phyloP scores from a whole-genome alignment of 2,113 vertebrate species.

The Microcebus griseorufus region DNA sequence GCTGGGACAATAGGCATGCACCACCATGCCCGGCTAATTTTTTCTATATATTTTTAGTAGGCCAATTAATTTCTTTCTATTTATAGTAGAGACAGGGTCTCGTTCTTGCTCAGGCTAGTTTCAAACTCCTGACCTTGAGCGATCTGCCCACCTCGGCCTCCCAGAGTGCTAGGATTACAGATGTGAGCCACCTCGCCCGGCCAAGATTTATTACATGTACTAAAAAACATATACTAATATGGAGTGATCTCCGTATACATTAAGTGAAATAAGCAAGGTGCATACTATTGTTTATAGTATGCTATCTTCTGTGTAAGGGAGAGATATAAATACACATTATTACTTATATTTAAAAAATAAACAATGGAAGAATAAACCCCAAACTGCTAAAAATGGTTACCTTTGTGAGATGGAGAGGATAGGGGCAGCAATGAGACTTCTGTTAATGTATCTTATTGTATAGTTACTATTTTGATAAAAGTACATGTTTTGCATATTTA shows the following conservation, averaged over 20 bases:
- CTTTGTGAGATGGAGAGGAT: background rate
- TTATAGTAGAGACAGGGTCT: too few species aligned
- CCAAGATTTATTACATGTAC: background rate
- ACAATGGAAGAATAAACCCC: background rate
- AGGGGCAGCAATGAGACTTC: background rate
- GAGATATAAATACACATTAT: background rate
- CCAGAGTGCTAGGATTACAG: too few species aligned
- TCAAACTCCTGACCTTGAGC: too few species aligned
- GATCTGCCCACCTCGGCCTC: too few species aligned
- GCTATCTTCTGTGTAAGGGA: background rate
- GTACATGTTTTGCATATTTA: conserved; percentile 8
- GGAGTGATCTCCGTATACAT: background rate
- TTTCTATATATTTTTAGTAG: too few species aligned
- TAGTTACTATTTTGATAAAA: background rate
- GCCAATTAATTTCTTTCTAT: too few species aligned
- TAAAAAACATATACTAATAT: background rate
- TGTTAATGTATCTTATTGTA: background rate
- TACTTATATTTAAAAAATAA: conserved; percentile 18
- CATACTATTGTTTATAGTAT: background rate
- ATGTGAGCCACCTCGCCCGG: too few species aligned
- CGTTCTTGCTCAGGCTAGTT: too few species aligned
- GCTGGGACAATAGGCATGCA: too few species aligned
- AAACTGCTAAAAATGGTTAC: background rate
- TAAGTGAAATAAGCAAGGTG: background rate
- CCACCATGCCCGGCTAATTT: too few species aligned